Evolutionary conservation across 2,113 vertebrate species (phyloP).

Genomic region (Stigmatopora argus): DNA sequence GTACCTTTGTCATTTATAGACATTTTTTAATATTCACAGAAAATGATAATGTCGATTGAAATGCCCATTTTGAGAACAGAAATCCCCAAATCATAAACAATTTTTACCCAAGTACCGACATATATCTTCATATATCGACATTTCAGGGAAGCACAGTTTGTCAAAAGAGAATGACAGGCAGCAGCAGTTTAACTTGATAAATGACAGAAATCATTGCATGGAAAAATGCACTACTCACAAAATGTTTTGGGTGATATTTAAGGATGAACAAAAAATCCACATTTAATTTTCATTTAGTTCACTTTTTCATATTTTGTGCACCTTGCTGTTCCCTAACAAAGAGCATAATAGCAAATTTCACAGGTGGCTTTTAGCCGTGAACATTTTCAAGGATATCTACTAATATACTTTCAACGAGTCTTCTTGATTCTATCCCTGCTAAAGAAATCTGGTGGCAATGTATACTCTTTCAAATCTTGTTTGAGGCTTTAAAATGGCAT

Average conservation of each 20-base stretch:
- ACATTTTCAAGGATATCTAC: not conserved
- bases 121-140: not conserved
- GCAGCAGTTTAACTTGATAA: not conserved
- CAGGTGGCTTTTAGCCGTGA: not conserved
- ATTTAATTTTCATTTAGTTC: not conserved
- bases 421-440: too few relatives aligned
- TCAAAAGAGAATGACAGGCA: not conserved
- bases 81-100: too few relatives aligned
- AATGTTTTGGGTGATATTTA: not conserved
- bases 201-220: not conserved
- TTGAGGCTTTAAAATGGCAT: too few relatives aligned
- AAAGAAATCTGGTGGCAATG: too few relatives aligned
- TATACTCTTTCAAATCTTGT: too few relatives aligned
- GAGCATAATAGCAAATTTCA: not conserved
- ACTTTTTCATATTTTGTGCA: not conserved
- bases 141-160: constrained; percentile 4
- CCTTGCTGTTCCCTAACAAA: not conserved
- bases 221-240: not conserved
- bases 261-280: not conserved
- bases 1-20: too few relatives aligned
- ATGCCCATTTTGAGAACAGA: too few relatives aligned
- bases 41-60: too few relatives aligned
- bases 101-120: too few relatives aligned
- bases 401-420: too few relatives aligned
- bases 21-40: too few relatives aligned